These are phyloP conservation scores for Zoanthus sociatus DNA, from an alignment of 92 coral and sea anemone genomes.

Conservation along the genomic window DNA sequence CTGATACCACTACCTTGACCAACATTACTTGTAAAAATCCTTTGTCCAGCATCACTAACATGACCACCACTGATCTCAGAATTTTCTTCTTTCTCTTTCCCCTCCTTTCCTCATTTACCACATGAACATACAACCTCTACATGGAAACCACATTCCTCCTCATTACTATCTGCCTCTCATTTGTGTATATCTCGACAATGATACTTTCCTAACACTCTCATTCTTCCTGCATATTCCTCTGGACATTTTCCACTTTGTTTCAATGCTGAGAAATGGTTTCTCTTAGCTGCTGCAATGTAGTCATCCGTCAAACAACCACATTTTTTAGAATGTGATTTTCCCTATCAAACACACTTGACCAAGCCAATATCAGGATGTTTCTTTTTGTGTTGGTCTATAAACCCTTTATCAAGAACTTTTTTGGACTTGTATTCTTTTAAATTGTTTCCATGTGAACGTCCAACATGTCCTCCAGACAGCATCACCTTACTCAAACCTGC, in stretches of 20 bases:
- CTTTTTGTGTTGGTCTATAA: constrained; percentile 1
- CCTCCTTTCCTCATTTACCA: constrained; percentile 26
- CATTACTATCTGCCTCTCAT: constrained; percentile 50
- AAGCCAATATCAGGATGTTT: neutral
- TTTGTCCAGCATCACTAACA: constrained; percentile 19
- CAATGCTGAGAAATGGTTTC: constrained; percentile 16
- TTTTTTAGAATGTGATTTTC: neutral
- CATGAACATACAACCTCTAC: constrained; percentile 15
- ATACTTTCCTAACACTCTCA: constrained; percentile 41
- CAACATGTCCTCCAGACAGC: constrained; percentile 11
- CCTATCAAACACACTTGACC: constrained; percentile 8
- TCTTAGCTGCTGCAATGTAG: neutral
- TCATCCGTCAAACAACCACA: constrained; percentile 25
- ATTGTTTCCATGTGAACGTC: constrained; percentile 1
- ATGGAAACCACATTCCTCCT: constrained; percentile 50
- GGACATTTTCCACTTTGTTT: constrained; percentile 30
- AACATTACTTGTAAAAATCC: neutral
- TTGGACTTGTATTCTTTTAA: neutral
- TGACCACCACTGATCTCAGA: neutral
- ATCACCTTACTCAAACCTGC: neutral
- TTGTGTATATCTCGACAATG: constrained; percentile 53
- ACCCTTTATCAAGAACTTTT: neutral
- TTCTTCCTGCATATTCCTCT: constrained; percentile 52
- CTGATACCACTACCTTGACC: neutral
- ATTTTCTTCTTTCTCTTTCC: neutral